Evolutionary conservation across 2,888 invertebrate genomes (phyloP).

Genomic region (Sphecodes monilicornis): DNA sequence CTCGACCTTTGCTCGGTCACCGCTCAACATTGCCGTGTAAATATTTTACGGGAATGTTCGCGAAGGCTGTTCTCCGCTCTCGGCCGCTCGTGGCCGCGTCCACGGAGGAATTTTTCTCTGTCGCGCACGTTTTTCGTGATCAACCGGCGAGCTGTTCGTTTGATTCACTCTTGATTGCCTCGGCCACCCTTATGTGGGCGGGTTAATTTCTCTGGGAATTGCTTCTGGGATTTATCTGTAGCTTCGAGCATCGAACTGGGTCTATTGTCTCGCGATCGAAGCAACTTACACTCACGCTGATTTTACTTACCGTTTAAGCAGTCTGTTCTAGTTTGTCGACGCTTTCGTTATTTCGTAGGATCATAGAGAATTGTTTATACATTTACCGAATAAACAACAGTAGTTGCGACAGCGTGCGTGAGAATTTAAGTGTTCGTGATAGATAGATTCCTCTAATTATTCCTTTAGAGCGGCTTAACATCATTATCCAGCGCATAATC

Average conservation of each 20-base stretch:
- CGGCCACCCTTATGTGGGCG: not conserved
- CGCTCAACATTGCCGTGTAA: conserved; percentile 32
- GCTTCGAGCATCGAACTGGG: not conserved
- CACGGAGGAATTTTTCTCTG: conserved; percentile 15
- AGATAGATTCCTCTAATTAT: not conserved
- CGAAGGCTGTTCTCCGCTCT: not conserved
- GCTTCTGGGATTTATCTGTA: not conserved
- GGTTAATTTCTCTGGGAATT: conserved; percentile 15
- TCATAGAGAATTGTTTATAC: not conserved
- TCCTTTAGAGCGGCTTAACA: conserved; percentile 18
- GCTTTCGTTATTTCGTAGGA: no score
- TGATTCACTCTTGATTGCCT: not conserved
- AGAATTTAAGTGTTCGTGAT: not conserved
- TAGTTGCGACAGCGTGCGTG: not conserved
- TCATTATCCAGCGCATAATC: conserved; percentile 10
- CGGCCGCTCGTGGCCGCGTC: not conserved
- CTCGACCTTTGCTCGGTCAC: not conserved
- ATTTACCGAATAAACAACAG: not conserved
- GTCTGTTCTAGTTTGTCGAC: not conserved
- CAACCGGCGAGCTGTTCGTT: not conserved
- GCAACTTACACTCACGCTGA: not conserved
- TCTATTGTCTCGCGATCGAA: not conserved
- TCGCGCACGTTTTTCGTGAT: conserved; percentile 4
- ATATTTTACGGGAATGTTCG: conserved; percentile 43
- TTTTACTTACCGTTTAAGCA: not conserved